Evolutionary conservation across 2,797 vertebrate species (phyloP), one percentile per base, ranked within the genome.

Genomic region (Iguana delicatissima): DNA sequence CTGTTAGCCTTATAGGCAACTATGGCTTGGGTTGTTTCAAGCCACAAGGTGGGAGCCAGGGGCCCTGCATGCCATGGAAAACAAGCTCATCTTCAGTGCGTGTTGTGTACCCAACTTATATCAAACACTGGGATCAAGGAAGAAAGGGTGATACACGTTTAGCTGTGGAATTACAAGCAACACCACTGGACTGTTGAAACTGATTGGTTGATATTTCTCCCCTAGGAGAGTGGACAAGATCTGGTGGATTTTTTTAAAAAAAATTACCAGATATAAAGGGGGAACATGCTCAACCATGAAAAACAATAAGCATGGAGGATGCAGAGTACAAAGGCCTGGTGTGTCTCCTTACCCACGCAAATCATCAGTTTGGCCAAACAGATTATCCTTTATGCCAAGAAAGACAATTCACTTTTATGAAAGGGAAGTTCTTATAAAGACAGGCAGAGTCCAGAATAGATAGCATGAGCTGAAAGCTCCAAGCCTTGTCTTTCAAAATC

Each of bases 91-190:
- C 93, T 0, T 95, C 96, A 0, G 62, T 96, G 80, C 95, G 90
- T 0, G 96, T 97, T 80, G 93, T 98, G 12, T 96, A 97, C 3
- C 97, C 96, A 13, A 96, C 93, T 29, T 67, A 95, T 0, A 4
- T 94, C 84, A 92, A 93, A 89, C 96, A 94, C 35, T 97, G 96
- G 97, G 96, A 96, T 91, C 92, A 84, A 29, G 96, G 94, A 12
- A 95, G 94, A 90, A 95, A 81, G 10, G 84, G 69, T 0, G 94
- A 94, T 73, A 88, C 86, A 4, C 91, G 96, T 42, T 92, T 95
- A 84, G 94, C 95, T 0, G 95, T 94, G 92, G 92, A 96, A 62
- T 95, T 95, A 22, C 95, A 95, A 80, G 95, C 92, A 0, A 89
- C 88, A 0, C 89, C 94, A 4, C 92, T 80, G 72, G 94, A 94